phyloP scores from a whole-genome alignment of 2,113 vertebrate species.

The Rhynchomys soricoides region DNA sequence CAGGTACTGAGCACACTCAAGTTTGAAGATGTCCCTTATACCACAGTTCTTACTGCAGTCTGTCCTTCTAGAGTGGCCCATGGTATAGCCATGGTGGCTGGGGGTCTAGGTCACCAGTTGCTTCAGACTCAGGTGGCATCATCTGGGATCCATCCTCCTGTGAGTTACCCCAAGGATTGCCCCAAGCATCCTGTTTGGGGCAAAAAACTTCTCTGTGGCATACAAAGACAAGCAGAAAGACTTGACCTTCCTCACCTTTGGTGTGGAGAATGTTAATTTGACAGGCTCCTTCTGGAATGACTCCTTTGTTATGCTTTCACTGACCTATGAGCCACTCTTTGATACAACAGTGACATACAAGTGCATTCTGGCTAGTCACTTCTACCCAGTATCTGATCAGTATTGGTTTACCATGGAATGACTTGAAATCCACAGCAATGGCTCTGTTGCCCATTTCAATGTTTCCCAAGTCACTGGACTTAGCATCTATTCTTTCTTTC shows the following conservation, averaged over 20 bases:
- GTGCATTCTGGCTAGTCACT: constrained; percentile 83
- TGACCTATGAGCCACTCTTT: constrained; percentile 77
- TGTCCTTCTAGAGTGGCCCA: too few species aligned
- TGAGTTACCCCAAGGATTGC: too few species aligned
- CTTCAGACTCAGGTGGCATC: too few species aligned
- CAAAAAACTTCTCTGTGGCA: constrained; percentile 86
- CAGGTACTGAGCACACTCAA: too few species aligned
- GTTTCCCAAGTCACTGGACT: constrained; percentile 88
- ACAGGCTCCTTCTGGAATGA: constrained; percentile 82
- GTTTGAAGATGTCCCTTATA: too few species aligned
- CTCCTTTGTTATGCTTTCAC: constrained; percentile 73
- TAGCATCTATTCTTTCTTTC: constrained; percentile 91
- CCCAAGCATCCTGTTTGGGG: constrained; percentile 95
- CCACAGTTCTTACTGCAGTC: too few species aligned
- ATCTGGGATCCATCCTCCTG: too few species aligned
- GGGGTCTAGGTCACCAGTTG: too few species aligned
- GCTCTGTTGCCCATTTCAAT: constrained; percentile 76
- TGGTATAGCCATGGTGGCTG: too few species aligned
- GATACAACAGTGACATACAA: constrained; percentile 66
- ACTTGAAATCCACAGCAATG: constrained; percentile 81
- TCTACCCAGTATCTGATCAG: constrained; percentile 88
- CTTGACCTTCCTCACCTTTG: constrained; percentile 81
- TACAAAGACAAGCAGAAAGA: constrained; percentile 72
- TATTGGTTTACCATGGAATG: constrained; percentile 89
- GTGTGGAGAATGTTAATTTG: constrained; percentile 71